These are phyloP conservation scores for Chaetodon trifasciatus DNA, from an alignment of 2,797 vertebrate species.

Conservation along the genomic window DNA sequence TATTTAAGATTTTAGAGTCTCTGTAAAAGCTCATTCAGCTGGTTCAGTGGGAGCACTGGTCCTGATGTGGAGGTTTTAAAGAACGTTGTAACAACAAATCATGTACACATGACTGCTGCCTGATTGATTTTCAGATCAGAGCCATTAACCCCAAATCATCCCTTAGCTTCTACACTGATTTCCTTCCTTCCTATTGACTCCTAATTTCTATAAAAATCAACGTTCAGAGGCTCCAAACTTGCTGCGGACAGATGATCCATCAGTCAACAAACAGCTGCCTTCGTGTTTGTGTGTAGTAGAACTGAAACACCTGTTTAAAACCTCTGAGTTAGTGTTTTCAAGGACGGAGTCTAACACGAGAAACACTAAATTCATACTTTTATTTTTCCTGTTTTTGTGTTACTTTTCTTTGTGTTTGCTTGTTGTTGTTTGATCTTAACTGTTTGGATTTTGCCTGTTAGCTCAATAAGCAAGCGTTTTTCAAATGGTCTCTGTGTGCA, in stretches of 20 bases:
- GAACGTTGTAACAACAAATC: too few relatives aligned
- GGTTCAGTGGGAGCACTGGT: background rate
- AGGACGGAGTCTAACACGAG: background rate
- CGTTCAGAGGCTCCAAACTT: background rate
- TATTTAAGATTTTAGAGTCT: background rate
- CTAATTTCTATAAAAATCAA: background rate
- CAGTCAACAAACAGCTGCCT: background rate
- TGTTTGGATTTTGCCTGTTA: background rate
- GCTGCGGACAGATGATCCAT: background rate
- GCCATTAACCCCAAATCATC: background rate
- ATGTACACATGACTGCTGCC: background rate
- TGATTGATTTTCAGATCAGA: too few relatives aligned
- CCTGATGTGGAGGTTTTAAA: too few relatives aligned
- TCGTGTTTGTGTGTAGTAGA: background rate
- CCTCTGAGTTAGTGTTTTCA: background rate
- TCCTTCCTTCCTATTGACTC: background rate
- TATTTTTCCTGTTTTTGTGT: background rate
- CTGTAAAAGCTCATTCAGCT: too few relatives aligned
- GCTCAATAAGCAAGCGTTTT: background rate
- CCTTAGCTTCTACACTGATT: background rate
- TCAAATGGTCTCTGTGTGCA: background rate
- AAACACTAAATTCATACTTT: background rate
- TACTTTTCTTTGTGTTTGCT: background rate
- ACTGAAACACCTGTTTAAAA: background rate
- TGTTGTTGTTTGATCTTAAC: background rate